phyloP scores from a whole-genome alignment of 2,888 invertebrate species.

The Eilema caniola region DNA sequence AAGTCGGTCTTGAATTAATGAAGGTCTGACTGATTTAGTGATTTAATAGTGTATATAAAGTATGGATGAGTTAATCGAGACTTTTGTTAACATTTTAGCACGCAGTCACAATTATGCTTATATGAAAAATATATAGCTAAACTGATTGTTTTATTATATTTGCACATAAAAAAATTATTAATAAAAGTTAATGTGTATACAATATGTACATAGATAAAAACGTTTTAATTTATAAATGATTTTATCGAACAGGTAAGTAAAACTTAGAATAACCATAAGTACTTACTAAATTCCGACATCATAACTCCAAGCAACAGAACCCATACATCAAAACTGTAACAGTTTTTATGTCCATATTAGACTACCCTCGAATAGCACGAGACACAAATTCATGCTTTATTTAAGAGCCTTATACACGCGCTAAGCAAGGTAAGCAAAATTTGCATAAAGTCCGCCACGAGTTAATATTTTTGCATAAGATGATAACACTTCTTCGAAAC shows the following conservation, averaged over 20 bases:
- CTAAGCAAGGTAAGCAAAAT: constrained; percentile 72
- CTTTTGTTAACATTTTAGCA: background rate
- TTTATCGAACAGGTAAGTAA: background rate
- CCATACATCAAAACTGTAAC: constrained; percentile 26
- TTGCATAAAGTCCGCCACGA: constrained; percentile 85
- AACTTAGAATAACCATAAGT: background rate
- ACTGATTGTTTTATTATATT: background rate
- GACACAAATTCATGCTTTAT: constrained; percentile 67
- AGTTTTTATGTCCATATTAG: constrained; percentile 70
- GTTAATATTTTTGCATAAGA: constrained; percentile 84
- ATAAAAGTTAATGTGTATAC: too few relatives aligned
- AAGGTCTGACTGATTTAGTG: background rate
- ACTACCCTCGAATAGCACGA: constrained; percentile 72
- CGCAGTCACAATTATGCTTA: background rate
- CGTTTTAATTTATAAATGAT: background rate
- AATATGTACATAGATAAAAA: background rate
- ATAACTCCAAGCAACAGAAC: constrained; percentile 30
- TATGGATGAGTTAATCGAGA: too few relatives aligned
- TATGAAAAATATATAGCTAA: background rate
- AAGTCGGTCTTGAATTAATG: background rate
- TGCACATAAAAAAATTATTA: background rate
- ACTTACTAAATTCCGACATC: background rate
- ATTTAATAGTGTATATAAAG: background rate
- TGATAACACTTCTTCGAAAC: constrained; percentile 79
- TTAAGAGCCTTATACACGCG: constrained; percentile 73